Evolutionary conservation across 2,888 invertebrate species (phyloP), one percentile per base, ranked within the genome.

Genomic region (Diaperis boleti): DNA sequence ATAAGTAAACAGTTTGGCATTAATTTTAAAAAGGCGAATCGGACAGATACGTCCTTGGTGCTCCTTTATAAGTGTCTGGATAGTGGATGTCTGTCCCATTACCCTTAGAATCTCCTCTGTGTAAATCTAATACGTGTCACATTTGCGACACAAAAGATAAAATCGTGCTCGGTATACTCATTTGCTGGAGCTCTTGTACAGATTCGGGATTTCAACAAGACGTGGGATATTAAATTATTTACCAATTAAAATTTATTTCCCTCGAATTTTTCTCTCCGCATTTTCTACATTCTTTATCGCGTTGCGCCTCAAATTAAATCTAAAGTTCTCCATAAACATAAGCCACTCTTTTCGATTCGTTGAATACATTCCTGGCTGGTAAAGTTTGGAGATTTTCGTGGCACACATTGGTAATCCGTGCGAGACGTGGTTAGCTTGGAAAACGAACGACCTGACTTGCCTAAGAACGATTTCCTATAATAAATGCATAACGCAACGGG

Each of bases 351-450:
- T 22, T 37, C 37, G 37, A 37, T 37, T 37, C 8, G 5, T n/a
- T 3, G 5, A 37, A 37, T 10, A 37, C 14, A 37, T 37, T 37
- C 11, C 37, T 4, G n/a, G n/a, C n/a, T n/a, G n/a, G n/a, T n/a
- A n/a, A 31, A 57, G 63, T 56, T 61, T 57, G 52, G 59, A 64
- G 64, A 66, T 66, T 64, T 66, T 62, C 64, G 62, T 61, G 59
- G 60, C 57, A n/a, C n/a, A 63, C 67, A 67, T 67, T 50, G 65
- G 65, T 67, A 67, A 67, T 67, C 67, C 65, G 65, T 62, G 62
- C 59, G 60, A 41, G 62, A 67, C 67, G 67, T 67, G 67, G 61
- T 65, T 67, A 52, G 67, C 61, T 50, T 67, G 42, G 61, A 60
- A 65, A 67, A 67, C 55, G 60, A 64, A 39, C 44, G 64, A 65